phyloP scores from a whole-genome alignment of 1,140 invertebrate species.

The Coenobita brevimanus region DNA sequence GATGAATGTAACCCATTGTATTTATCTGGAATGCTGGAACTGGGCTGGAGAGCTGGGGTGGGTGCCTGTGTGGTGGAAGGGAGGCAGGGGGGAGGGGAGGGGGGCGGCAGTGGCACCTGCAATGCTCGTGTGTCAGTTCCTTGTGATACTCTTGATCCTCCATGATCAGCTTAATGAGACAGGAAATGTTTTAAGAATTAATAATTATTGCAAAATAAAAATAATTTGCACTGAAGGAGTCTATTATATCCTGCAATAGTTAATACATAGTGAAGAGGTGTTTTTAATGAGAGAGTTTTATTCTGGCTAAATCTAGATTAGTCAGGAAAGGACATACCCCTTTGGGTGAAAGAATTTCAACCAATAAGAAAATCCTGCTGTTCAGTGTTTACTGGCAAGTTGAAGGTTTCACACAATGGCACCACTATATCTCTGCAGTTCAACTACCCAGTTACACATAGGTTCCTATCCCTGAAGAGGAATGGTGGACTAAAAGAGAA shows the following conservation, averaged over 20 bases:
- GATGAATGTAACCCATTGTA: too few relatives aligned
- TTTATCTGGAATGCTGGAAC: not conserved
- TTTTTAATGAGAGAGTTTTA: too few relatives aligned
- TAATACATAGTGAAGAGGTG: not conserved
- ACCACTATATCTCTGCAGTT: too few relatives aligned
- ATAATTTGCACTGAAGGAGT: constrained; percentile 63
- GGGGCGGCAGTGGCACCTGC: constrained; percentile 23
- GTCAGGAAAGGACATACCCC: too few relatives aligned
- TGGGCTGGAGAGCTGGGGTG: not conserved
- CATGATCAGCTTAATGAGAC: constrained; percentile 64
- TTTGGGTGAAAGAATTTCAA: too few relatives aligned
- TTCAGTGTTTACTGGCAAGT: too few relatives aligned
- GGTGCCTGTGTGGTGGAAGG: constrained; percentile 8
- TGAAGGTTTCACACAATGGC: too few relatives aligned
- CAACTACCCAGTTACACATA: too few relatives aligned
- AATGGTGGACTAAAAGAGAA: too few relatives aligned
- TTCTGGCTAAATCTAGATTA: too few relatives aligned
- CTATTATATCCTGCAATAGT: not conserved
- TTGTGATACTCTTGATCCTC: constrained; percentile 65
- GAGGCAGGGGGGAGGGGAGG: constrained; percentile 32
- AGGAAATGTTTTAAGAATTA: constrained; percentile 68
- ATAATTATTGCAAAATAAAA: constrained; percentile 67
- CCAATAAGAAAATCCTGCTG: too few relatives aligned
- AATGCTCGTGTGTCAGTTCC: constrained; percentile 44
- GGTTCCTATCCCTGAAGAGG: too few relatives aligned